Conservation (phyloP, 2,113 vertebrate genomes). For the Labrus mixtus region DNA sequence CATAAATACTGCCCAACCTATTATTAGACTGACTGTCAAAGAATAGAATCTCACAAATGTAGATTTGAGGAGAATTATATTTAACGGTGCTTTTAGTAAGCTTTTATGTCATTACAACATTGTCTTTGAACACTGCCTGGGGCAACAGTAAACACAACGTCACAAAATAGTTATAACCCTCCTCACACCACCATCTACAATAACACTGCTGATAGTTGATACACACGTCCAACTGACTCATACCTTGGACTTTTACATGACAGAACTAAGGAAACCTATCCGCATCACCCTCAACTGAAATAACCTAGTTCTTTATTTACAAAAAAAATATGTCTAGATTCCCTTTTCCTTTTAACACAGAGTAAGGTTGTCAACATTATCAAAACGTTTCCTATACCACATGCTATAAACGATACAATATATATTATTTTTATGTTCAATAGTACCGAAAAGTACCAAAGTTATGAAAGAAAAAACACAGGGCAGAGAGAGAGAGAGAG, state of each 20-base stretch:
- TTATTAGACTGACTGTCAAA: not conserved
- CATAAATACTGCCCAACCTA: no score
- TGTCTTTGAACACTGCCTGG: not conserved
- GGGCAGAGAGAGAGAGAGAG: no score
- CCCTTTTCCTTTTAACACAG: not conserved
- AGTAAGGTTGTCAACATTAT: no score
- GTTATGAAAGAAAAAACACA: no score
- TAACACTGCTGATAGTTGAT: slow-evolving; percentile 20
- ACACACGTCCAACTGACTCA: slow-evolving; percentile 19
- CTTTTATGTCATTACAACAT: not conserved
- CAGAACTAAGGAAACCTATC: no score
- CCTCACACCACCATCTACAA: not conserved
- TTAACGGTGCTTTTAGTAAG: not conserved
- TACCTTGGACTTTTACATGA: slow-evolving; percentile 28
- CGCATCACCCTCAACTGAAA: slow-evolving; percentile 11
- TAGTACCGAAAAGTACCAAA: no score
- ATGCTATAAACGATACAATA: no score
- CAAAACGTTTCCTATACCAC: no score
- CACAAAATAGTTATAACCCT: not conserved
- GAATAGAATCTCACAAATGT: not conserved
- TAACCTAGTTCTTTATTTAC: slow-evolving; percentile 11
- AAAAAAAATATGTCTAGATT: not conserved
- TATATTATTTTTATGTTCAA: no score
- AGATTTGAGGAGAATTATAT: not conserved
- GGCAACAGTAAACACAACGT: slow-evolving; percentile 22